phyloP scores from a whole-genome alignment of 2,888 invertebrate genomes.

The Chelonus formosanus region DNA sequence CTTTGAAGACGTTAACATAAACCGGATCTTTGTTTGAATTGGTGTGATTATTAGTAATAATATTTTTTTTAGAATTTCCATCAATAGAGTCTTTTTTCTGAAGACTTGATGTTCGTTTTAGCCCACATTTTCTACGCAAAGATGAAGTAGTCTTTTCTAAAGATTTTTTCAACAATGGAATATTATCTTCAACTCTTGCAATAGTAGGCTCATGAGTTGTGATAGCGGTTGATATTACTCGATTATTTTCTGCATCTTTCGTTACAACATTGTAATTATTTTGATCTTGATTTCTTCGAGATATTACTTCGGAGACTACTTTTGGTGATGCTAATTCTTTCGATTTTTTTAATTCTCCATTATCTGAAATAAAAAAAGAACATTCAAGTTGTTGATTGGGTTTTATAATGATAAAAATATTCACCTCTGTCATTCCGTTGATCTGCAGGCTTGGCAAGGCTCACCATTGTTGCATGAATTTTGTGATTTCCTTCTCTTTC shows the following conservation, averaged over 20 bases:
- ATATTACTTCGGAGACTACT: conserved; percentile 27
- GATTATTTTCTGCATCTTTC: conserved; percentile 47
- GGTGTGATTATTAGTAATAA: neutral
- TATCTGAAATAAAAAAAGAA: neutral
- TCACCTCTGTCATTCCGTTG: conserved; percentile 11
- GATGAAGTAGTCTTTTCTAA: neutral
- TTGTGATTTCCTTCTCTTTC: conserved; percentile 9
- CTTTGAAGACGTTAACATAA: conserved; percentile 51
- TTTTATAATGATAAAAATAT: neutral
- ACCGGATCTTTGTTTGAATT: conserved; percentile 35
- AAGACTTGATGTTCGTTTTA: neutral
- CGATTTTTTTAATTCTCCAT: conserved; percentile 22
- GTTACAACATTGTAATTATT: conserved; percentile 39
- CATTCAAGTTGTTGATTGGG: too few relatives aligned
- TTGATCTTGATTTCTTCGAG: conserved; percentile 9
- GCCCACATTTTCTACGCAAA: conserved; percentile 3
- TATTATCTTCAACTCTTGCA: conserved; percentile 47
- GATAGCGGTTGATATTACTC: conserved; percentile 47
- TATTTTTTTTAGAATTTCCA: neutral
- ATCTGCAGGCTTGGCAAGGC: neutral
- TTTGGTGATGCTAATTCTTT: conserved; percentile 32
- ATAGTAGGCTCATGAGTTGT: conserved; percentile 47
- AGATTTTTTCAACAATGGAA: conserved; percentile 18
- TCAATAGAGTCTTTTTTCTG: neutral
- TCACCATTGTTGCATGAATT: conserved; percentile 30